phyloP scores from a whole-genome alignment of 23 tunicate genomes.

The Ciona savignyi region DNA sequence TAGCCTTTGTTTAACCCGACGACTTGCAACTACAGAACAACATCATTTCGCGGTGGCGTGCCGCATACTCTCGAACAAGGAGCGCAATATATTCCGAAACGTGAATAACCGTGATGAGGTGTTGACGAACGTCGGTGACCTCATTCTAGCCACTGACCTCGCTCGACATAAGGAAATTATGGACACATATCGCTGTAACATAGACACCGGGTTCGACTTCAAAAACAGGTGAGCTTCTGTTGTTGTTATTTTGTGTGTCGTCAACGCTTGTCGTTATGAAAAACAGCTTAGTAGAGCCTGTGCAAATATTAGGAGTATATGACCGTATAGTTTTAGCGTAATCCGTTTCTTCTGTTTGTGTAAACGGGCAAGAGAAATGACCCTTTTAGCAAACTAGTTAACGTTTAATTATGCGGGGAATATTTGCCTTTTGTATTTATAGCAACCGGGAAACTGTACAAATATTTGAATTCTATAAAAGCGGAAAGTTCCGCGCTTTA shows the following conservation, averaged over 20 bases:
- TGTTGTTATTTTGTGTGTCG: background rate
- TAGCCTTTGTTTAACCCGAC: no score
- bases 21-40: conserved; percentile 42
- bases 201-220: conserved; percentile 58
- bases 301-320: background rate
- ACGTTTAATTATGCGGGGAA: background rate
- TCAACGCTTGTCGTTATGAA: background rate
- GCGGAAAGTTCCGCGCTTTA: background rate
- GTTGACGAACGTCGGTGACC: conserved; percentile 52
- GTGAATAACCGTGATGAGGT: conserved; percentile 84
- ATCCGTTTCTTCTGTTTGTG: background rate
- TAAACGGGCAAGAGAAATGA: background rate
- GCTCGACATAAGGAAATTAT: conserved; percentile 76
- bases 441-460: no score
- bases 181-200: conserved; percentile 35
- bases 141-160: conserved; percentile 83
- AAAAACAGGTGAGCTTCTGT: conserved; percentile 49
- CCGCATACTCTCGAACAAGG: conserved; percentile 75
- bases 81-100: conserved; percentile 65
- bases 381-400: background rate
- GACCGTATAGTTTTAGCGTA: no score
- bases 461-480: no score
- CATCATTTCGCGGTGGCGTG: conserved; percentile 93
- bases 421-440: background rate
- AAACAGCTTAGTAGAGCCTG: background rate